Conservation (phyloP, 2,888 invertebrate species). For the Protonemura montana region DNA sequence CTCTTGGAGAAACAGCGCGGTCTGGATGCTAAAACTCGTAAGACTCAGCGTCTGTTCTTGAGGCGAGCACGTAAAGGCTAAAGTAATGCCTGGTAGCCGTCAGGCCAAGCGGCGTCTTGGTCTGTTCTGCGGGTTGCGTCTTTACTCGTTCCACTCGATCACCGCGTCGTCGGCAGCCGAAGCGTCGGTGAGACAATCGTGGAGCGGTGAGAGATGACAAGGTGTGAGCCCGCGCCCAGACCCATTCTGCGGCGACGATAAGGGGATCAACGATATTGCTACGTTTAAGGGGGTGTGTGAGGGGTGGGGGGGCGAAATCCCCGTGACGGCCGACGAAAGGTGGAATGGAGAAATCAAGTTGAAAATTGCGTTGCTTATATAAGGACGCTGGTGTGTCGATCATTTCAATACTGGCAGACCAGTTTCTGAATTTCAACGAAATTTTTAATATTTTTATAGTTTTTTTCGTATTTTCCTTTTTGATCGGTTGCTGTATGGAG, state of each 20-base stretch:
- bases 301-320: neutral
- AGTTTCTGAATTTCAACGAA: neutral
- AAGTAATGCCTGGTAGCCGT: neutral
- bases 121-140: constrained; percentile 24
- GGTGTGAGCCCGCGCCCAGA: constrained; percentile 8
- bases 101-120: neutral
- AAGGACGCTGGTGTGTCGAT: neutral
- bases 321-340: neutral
- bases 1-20: no score
- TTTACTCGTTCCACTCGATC: constrained; percentile 9
- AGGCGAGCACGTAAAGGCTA: neutral
- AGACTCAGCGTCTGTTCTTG: neutral
- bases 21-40: neutral
- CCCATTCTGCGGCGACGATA: constrained; percentile 19
- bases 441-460: neutral
- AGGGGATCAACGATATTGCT: constrained; percentile 28
- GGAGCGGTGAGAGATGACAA: constrained; percentile 26
- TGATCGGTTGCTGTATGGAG: neutral
- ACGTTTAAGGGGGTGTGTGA: no score
- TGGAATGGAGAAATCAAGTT: constrained; percentile 13
- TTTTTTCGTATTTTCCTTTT: neutral
- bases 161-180: constrained; percentile 12
- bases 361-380: neutral
- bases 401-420: neutral
- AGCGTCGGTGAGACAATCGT: constrained; percentile 25